These are phyloP conservation scores for Hetaerina titia DNA, from an alignment of 2,888 invertebrate species.

Conservation along the genomic window DNA sequence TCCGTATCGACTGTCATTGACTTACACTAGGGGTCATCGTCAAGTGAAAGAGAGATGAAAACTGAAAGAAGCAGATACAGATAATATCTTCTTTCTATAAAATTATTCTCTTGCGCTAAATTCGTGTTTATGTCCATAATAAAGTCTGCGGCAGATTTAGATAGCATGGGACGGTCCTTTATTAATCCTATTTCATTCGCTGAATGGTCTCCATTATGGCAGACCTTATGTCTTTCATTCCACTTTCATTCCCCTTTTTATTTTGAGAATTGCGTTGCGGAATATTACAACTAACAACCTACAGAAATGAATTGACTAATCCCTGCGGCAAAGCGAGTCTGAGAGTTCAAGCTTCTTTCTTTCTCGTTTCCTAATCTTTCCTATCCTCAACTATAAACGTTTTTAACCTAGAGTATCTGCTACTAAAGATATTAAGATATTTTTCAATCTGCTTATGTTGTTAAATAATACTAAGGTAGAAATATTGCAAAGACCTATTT, in stretches of 20 bases:
- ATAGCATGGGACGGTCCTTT: slow-evolving; percentile 26
- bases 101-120: slow-evolving; percentile 36
- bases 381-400: background rate
- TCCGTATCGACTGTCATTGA: too few species aligned
- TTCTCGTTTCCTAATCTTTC: background rate
- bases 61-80: background rate
- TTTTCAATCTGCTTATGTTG: background rate
- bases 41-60: background rate
- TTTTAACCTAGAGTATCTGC: background rate
- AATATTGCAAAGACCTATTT: background rate
- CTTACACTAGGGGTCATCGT: background rate
- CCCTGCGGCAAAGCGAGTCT: background rate
- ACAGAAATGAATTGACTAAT: slow-evolving; percentile 5
- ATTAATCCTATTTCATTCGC: background rate
- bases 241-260: background rate
- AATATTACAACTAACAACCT: slow-evolving; percentile 7
- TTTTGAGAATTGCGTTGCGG: background rate
- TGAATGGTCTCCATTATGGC: background rate
- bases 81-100: background rate
- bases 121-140: slow-evolving; percentile 47
- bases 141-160: slow-evolving; percentile 39
- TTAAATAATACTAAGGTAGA: background rate
- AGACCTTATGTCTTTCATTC: background rate
- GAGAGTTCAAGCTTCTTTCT: background rate
- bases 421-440: background rate